Evolutionary conservation across 2,797 vertebrate genomes (phyloP), one percentile per base, ranked within the genome.

Genomic region (Crax fasciolata): DNA sequence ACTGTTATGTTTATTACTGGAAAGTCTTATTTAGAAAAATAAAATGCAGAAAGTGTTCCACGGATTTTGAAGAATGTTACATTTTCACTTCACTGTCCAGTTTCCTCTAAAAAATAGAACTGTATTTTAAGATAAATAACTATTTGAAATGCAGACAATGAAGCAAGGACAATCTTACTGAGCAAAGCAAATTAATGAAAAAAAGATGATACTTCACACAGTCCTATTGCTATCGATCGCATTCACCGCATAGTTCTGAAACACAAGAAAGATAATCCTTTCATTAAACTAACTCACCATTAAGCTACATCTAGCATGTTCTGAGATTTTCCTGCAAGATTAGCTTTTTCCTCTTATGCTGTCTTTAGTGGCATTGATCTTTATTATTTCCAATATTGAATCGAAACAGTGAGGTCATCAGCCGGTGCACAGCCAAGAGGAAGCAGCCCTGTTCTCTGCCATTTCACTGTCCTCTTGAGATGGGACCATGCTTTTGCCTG

Each of bases 401-500:
- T 15, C 48, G 27, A 63, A 86, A 81, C 10, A 11, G 59, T 27
- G 30, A 27, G 49, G n/a, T 19, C 58, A 21, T 54, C 89, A 49
- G 11, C 3, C 1, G 43, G 63, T 1, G 3, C 2, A 12, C 44
- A 59, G 54, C 20, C 70, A 63, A 20, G 13, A 78, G 23, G 49
- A 41, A 86, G 59, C 58, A 71, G 44, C 46, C 58, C 59, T 0
- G 0, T 11, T 12, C 44, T 43, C 85, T 65, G 68, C 51, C 24
- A 13, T 3, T 43, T 13, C 25, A 0, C 39, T 30, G n/a, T 39
- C 7, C 7, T 9, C 48, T 5, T 0, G 4, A 61, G n/a, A 66
- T 27, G 43, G 23, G 41, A 72, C 51, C 1, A 32, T 79, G 48
- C 30, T 82, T 82, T 30, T 66, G 35, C 72, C 62, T 44, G n/a